Evolutionary conservation across 1,140 invertebrate species (phyloP).

Genomic region (Lucilia sericata): DNA sequence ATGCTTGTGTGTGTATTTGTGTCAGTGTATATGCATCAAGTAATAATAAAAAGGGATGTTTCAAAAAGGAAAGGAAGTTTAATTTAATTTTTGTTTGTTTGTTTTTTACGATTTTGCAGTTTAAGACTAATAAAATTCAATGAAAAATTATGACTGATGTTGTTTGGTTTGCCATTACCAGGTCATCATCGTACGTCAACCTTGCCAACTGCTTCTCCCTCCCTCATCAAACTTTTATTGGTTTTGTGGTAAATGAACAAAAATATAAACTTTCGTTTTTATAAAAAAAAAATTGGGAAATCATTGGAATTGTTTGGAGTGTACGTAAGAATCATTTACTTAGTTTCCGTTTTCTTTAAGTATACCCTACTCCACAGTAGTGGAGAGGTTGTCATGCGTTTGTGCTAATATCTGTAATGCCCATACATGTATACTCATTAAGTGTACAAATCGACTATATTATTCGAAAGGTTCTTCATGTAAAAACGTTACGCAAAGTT

Average conservation of each 20-base stretch:
- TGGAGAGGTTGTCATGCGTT: neutral
- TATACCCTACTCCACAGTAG: too few relatives aligned
- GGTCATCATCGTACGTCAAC: neutral
- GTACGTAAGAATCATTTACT: neutral
- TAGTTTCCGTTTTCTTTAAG: neutral
- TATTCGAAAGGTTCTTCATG: too few relatives aligned
- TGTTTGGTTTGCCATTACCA: neutral
- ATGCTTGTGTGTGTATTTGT: neutral
- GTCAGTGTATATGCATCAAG: neutral
- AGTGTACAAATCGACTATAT: too few relatives aligned
- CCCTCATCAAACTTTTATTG: neutral
- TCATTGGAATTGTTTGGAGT: too few relatives aligned
- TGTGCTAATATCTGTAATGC: too few relatives aligned
- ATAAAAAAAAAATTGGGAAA: too few relatives aligned
- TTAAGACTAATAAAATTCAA: neutral
- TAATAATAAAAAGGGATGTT: neutral
- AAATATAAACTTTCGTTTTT: neutral
- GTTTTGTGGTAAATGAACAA: slow-evolving; percentile 1
- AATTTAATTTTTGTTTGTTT: slow-evolving; percentile 5
- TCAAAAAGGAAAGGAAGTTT: neutral
- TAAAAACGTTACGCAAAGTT: too few relatives aligned
- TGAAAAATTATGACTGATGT: neutral
- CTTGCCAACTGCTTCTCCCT: neutral
- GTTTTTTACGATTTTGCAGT: slow-evolving; percentile 17
- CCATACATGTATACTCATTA: too few relatives aligned